phyloP scores from a whole-genome alignment of 37 sponge, comb jelly and placozoan species.

The Chondrilla cf. caribensis region DNA sequence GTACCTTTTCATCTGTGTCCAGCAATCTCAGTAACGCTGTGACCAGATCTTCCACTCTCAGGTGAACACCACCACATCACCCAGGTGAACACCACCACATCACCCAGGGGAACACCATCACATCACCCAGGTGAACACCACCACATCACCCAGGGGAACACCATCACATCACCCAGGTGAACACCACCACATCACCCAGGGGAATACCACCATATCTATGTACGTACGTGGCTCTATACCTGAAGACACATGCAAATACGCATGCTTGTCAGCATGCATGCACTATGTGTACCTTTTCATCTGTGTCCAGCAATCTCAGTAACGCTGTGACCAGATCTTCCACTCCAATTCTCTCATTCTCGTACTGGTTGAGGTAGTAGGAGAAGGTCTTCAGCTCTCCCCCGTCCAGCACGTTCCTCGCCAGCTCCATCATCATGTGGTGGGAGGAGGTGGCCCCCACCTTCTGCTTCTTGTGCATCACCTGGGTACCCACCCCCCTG shows the following conservation, averaged over 20 bases:
- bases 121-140: no score
- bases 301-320: conserved; percentile 54
- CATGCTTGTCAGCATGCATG: no score
- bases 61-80: no score
- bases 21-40: conserved; percentile 51
- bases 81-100: no score
- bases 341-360: conserved; percentile 48
- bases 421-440: conserved; percentile 56
- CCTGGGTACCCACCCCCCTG: conserved; percentile 49
- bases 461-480: conserved; percentile 49
- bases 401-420: conserved; percentile 40
- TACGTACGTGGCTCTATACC: no score
- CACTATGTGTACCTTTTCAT: conserved; percentile 61
- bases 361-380: conserved; percentile 69
- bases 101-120: no score
- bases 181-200: no score
- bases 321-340: conserved; percentile 56
- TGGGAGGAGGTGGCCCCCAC: conserved; percentile 23
- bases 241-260: no score
- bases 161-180: no score
- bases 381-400: conserved; percentile 53
- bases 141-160: no score
- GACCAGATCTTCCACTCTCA: conserved; percentile 67
- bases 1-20: conserved; percentile 72
- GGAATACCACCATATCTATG: no score